Conservation (phyloP, 2,888 invertebrate species). For the Temnothorax rugatulus region DNA sequence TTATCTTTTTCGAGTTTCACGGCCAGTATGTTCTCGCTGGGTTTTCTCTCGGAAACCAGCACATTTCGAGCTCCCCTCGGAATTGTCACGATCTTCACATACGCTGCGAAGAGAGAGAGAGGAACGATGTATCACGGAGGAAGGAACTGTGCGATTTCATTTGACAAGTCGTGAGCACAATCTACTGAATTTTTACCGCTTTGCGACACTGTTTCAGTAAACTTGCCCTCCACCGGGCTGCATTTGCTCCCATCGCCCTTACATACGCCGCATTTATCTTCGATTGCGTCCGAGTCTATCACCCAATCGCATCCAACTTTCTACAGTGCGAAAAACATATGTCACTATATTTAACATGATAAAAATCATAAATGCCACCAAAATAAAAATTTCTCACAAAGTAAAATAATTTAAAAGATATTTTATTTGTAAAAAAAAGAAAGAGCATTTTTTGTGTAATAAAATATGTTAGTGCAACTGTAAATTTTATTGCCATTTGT, state of each 20-base stretch:
- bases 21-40: conserved; percentile 89
- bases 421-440: not conserved
- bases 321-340: conserved; percentile 87
- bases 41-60: conserved; percentile 90
- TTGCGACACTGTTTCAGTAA: not conserved
- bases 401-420: not conserved
- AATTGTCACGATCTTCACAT: conserved; percentile 88
- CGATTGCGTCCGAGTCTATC: conserved; percentile 92
- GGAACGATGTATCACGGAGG: not conserved
- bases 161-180: conserved; percentile 2
- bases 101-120: conserved; percentile 85
- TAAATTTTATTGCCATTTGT: not conserved
- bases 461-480: not conserved
- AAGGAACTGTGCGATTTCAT: conserved; percentile 22
- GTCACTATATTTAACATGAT: not conserved
- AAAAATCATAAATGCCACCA: not conserved
- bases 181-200: conserved; percentile 37
- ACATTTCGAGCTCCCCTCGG: conserved; percentile 94
- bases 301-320: conserved; percentile 97
- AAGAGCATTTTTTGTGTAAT: not conserved
- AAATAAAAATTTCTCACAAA: too few species aligned
- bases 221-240: conserved; percentile 89
- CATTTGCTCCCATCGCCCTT: conserved; percentile 94
- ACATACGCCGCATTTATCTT: conserved; percentile 95
- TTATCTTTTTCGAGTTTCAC: conserved; percentile 90